Evolutionary conservation across 2,113 vertebrate species (phyloP).

Genomic region (Hemicordylus capensis): DNA sequence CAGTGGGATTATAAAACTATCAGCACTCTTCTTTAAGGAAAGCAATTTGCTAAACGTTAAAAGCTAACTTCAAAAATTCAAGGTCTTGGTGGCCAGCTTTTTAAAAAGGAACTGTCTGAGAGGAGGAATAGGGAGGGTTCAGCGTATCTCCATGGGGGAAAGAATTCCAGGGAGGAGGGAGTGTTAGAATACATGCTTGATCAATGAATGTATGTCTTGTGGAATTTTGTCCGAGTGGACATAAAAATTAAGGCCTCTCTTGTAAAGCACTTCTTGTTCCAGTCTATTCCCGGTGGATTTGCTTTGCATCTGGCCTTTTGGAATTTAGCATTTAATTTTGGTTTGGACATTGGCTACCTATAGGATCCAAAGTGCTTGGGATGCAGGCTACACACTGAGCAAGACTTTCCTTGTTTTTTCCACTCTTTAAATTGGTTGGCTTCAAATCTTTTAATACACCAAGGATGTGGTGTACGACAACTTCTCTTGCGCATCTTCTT

Average conservation of each 20-base stretch:
- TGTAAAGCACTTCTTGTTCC: neutral
- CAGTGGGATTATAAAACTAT: slow-evolving; percentile 33
- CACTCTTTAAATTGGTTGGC: neutral
- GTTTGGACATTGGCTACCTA: neutral
- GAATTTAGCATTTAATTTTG: neutral
- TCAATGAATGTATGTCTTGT: slow-evolving; percentile 13
- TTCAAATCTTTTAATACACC: neutral
- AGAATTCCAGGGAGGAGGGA: slow-evolving; percentile 13
- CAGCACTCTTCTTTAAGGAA: slow-evolving; percentile 59
- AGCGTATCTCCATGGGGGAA: neutral
- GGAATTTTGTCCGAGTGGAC: slow-evolving; percentile 18
- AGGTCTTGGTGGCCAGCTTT: slow-evolving; percentile 24
- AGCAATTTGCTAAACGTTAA: slow-evolving; percentile 41
- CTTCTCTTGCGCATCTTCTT: neutral
- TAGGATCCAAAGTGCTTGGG: neutral
- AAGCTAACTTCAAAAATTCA: slow-evolving; percentile 20
- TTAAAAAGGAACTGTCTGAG: slow-evolving; percentile 10
- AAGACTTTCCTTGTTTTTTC: neutral
- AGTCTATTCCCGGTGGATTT: neutral
- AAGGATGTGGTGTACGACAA: neutral
- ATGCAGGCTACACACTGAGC: neutral
- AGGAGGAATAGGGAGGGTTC: neutral
- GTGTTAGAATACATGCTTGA: slow-evolving; percentile 28
- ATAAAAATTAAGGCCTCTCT: neutral
- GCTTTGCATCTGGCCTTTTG: neutral